phyloP scores from a whole-genome alignment of 2,888 invertebrate genomes.

The Bellardia bayeri region DNA sequence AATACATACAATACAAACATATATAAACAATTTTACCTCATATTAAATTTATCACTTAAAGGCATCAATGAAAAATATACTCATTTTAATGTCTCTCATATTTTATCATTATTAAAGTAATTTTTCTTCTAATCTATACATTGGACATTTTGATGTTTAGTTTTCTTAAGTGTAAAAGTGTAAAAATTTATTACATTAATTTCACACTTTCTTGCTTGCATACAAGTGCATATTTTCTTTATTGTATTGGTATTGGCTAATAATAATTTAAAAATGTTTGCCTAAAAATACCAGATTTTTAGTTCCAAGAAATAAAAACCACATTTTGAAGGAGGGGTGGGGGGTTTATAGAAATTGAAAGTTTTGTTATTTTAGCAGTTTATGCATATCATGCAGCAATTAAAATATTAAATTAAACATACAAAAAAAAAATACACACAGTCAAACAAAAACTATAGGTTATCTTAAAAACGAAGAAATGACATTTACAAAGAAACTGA shows the following conservation, averaged over 20 bases:
- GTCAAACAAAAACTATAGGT: constrained; percentile 36
- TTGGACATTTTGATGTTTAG: background rate
- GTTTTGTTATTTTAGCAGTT: constrained; percentile 53
- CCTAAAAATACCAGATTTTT: constrained; percentile 14
- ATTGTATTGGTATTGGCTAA: constrained; percentile 35
- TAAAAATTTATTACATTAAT: constrained; percentile 15
- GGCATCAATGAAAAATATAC: constrained; percentile 52
- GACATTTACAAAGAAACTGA: constrained; percentile 39
- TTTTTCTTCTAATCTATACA: constrained; percentile 43
- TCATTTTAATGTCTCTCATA: constrained; percentile 53
- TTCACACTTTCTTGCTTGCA: constrained; percentile 31
- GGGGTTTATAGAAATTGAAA: constrained; percentile 55
- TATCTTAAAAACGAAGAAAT: constrained; percentile 47
- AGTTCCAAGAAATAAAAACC: constrained; percentile 56
- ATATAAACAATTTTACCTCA: background rate
- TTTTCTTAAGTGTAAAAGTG: constrained; percentile 33
- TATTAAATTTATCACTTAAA: constrained; percentile 20
- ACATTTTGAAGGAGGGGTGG: constrained; percentile 4
- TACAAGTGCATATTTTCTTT: too few species aligned
- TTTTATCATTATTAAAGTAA: constrained; percentile 50
- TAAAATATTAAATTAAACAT: constrained; percentile 61
- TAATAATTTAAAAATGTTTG: constrained; percentile 38
- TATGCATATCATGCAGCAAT: constrained; percentile 68
- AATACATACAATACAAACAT: background rate
- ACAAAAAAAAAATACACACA: constrained; percentile 2